Base-by-base conservation (phyloP, 2,113 vertebrate species). In the Odontophorus gujanensis region DNA sequence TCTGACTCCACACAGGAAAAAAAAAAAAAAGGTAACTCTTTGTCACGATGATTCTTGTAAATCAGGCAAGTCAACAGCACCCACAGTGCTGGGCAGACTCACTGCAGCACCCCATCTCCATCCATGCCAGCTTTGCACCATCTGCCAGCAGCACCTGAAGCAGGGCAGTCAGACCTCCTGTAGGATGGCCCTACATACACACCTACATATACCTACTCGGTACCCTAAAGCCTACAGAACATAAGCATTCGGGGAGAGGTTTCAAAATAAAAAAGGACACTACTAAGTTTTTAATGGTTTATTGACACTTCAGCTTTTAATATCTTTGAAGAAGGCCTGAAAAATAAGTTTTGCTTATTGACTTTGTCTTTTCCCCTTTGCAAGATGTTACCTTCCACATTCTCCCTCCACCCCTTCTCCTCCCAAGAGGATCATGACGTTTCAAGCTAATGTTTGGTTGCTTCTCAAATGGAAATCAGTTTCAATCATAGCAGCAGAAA, bases 251-350 rank as follows among this genome's bases (percentile, higher is more conserved):
- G 30, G 30, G 42, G 30, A 91, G 24, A 92, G 71, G 20, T 53
- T 75, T 74, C 82, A 90, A 85, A 96, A 95, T 20, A 92, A 89
- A 74, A 93, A 92, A 93, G 87, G 79, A 95, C 95, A 91, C 85
- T 3, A 7, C 55, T 34, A 65, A 62, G 48, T 86, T 95, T 96
- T 87, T 20, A 90, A 93, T 18, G 9, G 69, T 95, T 97, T 95
- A 96, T 97, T 95, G 93, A 95, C 87, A 96, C 77, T 90, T 88
- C 45, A 88, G 79, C 48, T 69, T 95, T 93, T 89, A 90, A 84
- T 91, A 91, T 68, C 57, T 96, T 95, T 73, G 76, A 91, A 93
- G 85, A 91, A 88, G 87, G 83, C 85, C 85, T 90, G 90, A 91
- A 95, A 95, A 81, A 53, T 72, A 89, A 78, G 40, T 45, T 90